Evolutionary conservation across 2,113 vertebrate species (phyloP), one percentile per base, ranked within the genome.

Genomic region (Collichthys lucidus): DNA sequence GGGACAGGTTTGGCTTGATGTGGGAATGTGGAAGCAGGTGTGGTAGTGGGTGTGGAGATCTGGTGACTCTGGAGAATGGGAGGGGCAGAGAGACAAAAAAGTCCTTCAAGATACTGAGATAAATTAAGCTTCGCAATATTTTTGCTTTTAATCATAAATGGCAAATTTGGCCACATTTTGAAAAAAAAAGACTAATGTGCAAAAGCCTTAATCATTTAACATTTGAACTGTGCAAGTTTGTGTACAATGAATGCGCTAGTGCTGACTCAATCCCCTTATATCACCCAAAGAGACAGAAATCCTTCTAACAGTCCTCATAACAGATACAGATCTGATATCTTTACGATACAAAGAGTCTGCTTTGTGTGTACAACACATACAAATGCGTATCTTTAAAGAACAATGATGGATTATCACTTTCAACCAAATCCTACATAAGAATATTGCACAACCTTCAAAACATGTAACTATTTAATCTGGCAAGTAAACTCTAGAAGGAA

Each of bases 381-480:
- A 26, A 31, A 31, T 31, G 31, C 5, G 35, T 40, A 24, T 64
- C 55, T 31, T 73, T 24, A 42, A 50, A 42, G 31, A 22, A 47
- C 79, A 79, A 77, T 10, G 15, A 50, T 61, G 69, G 56, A 67
- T 69, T 81, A 79, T 65, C 14, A 56, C 46, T 60, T 64, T 12
- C 4, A 11, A n/a, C 20, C 7, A 35, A 63, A 74, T 66, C 40
- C 81, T 66, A 11, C 26, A 19, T 85, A 86, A 92, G 68, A 75
- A 44, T 47, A 44, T 86, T 90, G 56, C 83, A 55, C 81, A 87
- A 79, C 47, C 53, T 49, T 35, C 20, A 17, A 74, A 77, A 84
- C 81, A 81, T 35, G 46, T 80, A 77, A 72, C 50, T 24, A 11
- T 72, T 62, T 65, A 80, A 82, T 70, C 67, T 11, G 3, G 1